Evolutionary conservation across 2,113 vertebrate genomes (phyloP), one percentile per base, ranked within the genome.

Genomic region (Muntiacus muntjak): DNA sequence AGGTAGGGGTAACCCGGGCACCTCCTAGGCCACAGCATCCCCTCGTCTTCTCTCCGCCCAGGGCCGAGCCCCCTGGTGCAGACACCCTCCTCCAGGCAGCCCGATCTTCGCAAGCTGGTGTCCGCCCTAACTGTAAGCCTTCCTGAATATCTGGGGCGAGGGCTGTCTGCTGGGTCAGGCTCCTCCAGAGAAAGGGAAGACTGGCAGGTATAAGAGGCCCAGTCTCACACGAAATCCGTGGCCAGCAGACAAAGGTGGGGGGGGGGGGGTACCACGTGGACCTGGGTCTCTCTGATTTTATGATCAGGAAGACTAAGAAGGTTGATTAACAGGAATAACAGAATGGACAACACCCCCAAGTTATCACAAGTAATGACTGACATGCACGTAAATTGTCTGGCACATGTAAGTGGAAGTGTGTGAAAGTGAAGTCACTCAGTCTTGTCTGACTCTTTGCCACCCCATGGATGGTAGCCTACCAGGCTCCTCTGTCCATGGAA

Each of bases 241-340:
- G 23, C 28, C n/a, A 30, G 85, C 14, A 79, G 55, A 36, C 84
- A 36, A 64, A 91, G 71, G 60, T 4, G 45, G 47, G 45, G 47
- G 47, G 3, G 40, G 0, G 8, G 60, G 6, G 67, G 50, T 11
- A 43, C 26, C 4, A 7, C 1, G 0, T 4, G 21, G 40, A 47
- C 13, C 40, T 28, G 52, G 26, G 54, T 13, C 8, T 9, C 28
- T 16, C n/a, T n/a, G 2, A 16, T 55, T 50, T 67, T 89, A n/a
- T 30, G 16, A 36, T 54, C n/a, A 87, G 30, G 47, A 54, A 87
- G 23, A 74, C 33, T 5, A 40, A 23, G 87, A 81, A 82, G 79
- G 9, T 28, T 17, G n/a, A 3, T 23, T 15, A 21, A 10, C 11
- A 45, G 30, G 16, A 2, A 4, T 13, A 40, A 28, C 11, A 76